A percentile compares a stretch with the other conserved stretches of the same genome.
These are phyloP conservation scores for Pantherophis guttatus DNA, from an alignment of 2,113 vertebrate genomes.

Conservation along the genomic window DNA sequence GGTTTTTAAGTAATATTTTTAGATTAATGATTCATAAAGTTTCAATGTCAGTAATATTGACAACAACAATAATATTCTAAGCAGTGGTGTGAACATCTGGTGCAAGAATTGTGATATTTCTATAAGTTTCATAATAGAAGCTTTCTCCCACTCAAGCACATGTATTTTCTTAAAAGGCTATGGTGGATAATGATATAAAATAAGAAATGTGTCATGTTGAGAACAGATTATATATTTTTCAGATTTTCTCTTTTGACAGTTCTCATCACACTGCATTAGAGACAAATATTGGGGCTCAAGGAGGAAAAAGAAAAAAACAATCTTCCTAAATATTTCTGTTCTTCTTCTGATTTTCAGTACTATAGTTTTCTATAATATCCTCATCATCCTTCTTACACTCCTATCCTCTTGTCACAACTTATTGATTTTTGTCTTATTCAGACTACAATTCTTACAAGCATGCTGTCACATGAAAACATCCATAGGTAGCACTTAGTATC, in stretches of 20 bases:
- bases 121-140: not conserved
- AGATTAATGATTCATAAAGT: conserved; percentile 13
- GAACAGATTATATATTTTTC: not conserved
- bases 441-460: not conserved
- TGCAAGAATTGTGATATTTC: not conserved
- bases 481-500: not conserved
- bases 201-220: not conserved
- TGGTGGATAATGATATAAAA: not conserved
- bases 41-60: not conserved
- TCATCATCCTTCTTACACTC: not conserved
- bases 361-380: not conserved
- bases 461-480: not conserved
- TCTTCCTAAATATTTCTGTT: not conserved
- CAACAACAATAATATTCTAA: not conserved
- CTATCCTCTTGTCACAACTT: not conserved
- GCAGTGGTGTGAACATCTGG: not conserved
- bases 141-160: not conserved
- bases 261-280: not conserved
- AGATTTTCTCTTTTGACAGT: not conserved
- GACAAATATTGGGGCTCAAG: not conserved
- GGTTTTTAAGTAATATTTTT: conserved; percentile 3
- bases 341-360: not conserved
- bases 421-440: not conserved
- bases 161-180: not conserved
- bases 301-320: not conserved